Evolutionary conservation across 2,888 invertebrate species (phyloP).

Genomic region (Drosophila nigritarsus): DNA sequence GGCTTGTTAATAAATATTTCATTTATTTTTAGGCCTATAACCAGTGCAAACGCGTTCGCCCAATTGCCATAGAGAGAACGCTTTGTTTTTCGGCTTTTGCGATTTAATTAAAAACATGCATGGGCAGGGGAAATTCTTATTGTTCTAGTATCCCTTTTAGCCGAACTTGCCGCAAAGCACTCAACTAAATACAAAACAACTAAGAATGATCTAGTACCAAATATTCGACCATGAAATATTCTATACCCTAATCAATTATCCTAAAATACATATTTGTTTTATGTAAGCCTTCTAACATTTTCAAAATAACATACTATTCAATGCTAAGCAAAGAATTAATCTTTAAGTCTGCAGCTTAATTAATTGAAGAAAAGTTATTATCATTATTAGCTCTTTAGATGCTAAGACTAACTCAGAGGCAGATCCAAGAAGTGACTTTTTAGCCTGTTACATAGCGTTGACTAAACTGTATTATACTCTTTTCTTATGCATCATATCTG

Average conservation of each 20-base stretch:
- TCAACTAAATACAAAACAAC: conserved; percentile 69
- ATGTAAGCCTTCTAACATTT: not conserved
- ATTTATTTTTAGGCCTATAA: conserved; percentile 69
- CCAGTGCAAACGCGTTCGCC: conserved; percentile 19
- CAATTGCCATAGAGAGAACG: conserved; percentile 22
- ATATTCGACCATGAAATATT: not conserved
- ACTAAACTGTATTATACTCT: no score
- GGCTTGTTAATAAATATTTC: conserved; percentile 77
- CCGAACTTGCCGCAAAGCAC: conserved; percentile 65
- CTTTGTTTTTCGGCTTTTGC: conserved; percentile 68
- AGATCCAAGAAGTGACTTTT: not conserved
- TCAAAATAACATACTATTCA: not conserved
- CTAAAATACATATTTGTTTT: not conserved
- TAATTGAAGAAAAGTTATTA: not conserved
- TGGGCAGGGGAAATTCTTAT: conserved; percentile 54
- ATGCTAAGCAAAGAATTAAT: not conserved
- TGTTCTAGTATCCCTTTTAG: conserved; percentile 55
- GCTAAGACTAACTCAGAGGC: no score
- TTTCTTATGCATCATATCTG: conserved; percentile 3
- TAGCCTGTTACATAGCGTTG: not conserved
- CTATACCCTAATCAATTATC: not conserved
- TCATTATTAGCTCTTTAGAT: not conserved
- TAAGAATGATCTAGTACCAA: not conserved
- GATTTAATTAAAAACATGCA: conserved; percentile 75
- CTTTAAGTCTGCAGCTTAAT: not conserved